Percentiles rank a stretch among this genome's conserved stretches.
phyloP scores from a whole-genome alignment of 2,888 invertebrate genomes.

The Drosophila paramelanica region DNA sequence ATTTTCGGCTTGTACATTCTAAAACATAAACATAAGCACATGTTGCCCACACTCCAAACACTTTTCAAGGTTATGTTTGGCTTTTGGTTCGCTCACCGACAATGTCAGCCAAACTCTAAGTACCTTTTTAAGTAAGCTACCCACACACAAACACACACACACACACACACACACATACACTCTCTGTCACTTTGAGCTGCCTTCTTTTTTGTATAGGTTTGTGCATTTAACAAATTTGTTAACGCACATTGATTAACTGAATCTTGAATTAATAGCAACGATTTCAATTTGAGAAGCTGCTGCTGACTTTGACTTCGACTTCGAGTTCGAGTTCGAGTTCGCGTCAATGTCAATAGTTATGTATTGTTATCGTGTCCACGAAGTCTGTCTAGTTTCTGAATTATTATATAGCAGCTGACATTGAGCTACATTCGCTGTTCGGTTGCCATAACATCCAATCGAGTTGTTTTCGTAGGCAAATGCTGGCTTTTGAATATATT shows the following conservation, averaged over 20 bases:
- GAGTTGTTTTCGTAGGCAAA: slow-evolving; percentile 25
- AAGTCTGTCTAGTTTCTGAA: slow-evolving; percentile 32
- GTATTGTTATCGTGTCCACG: slow-evolving; percentile 24
- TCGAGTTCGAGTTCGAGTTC: slow-evolving; percentile 8
- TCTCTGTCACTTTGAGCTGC: not conserved
- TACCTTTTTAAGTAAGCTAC: slow-evolving; percentile 23
- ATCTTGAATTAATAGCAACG: slow-evolving; percentile 55
- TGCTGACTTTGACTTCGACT: slow-evolving; percentile 9
- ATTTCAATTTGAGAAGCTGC: slow-evolving; percentile 46
- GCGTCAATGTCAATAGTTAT: slow-evolving; percentile 37
- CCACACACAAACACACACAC: slow-evolving; percentile 4
- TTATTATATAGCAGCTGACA: slow-evolving; percentile 69
- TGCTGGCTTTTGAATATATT: slow-evolving; percentile 26
- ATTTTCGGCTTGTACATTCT: slow-evolving; percentile 55
- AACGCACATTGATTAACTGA: slow-evolving; percentile 12
- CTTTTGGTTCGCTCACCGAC: slow-evolving; percentile 56
- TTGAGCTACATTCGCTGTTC: slow-evolving; percentile 70
- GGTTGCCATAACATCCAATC: slow-evolving; percentile 19
- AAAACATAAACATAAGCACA: slow-evolving; percentile 11
- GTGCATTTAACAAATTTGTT: slow-evolving; percentile 20
- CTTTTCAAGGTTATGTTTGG: slow-evolving; percentile 71
- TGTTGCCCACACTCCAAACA: slow-evolving; percentile 37
- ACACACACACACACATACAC: not conserved
- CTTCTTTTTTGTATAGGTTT: slow-evolving; percentile 4
- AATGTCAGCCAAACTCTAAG: slow-evolving; percentile 29